Conservation (phyloP, 2,113 vertebrate genomes). For the Sapayoa aenigma region DNA sequence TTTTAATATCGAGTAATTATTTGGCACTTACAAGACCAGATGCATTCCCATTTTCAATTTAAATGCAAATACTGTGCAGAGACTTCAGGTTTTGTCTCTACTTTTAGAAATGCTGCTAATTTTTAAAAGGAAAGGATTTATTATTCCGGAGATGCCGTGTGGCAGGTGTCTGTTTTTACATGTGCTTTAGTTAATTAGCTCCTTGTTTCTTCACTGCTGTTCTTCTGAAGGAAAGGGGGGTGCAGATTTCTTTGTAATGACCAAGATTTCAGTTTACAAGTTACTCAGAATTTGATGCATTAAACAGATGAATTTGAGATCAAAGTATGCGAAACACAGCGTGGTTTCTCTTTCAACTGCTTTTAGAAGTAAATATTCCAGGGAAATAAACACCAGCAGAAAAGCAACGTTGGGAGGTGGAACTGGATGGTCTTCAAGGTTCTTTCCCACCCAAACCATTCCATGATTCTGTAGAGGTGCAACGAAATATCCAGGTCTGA, state of each 20-base stretch:
- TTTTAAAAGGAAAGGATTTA: not conserved
- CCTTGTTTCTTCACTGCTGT: not conserved
- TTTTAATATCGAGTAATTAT: conserved; percentile 66
- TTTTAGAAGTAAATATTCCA: not conserved
- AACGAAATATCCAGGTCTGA: not conserved
- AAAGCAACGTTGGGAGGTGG: fast-evolving
- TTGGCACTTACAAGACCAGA: conserved; percentile 56
- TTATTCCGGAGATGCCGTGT: not conserved
- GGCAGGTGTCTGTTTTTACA: not conserved
- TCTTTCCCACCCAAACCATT: not conserved
- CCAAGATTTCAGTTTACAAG: not conserved
- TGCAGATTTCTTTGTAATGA: not conserved
- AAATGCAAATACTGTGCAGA: conserved; percentile 64
- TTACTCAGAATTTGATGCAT: not conserved
- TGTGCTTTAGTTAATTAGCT: conserved; percentile 35
- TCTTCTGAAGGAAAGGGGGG: not conserved
- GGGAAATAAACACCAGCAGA: not conserved
- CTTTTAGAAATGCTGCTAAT: conserved; percentile 49
- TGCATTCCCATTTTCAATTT: conserved; percentile 65
- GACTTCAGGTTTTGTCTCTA: conserved; percentile 38
- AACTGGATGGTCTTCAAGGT: fast-evolving
- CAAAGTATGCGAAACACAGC: not conserved
- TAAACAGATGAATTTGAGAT: not conserved
- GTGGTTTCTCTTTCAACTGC: not conserved
- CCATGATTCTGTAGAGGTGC: fast-evolving